These are phyloP conservation scores for Tamandua tetradactyla DNA, from an alignment of 2,797 vertebrate genomes.

Conservation along the genomic window DNA sequence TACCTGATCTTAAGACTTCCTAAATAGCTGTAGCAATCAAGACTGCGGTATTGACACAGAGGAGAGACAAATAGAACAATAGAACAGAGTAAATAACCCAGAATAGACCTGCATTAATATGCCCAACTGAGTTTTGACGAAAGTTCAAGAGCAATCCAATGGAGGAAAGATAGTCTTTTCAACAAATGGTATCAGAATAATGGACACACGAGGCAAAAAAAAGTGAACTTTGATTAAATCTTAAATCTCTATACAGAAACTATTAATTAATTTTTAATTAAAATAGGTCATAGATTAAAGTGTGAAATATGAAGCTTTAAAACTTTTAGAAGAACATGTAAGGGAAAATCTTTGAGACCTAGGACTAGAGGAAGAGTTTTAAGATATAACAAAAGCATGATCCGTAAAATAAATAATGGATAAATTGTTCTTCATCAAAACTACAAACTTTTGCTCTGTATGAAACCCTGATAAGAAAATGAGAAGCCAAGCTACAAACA, in stretches of 20 bases:
- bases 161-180: neutral
- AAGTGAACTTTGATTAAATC: neutral
- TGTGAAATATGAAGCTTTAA: neutral
- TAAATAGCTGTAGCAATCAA: neutral
- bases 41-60: neutral
- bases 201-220: neutral
- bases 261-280: neutral
- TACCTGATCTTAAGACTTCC: neutral
- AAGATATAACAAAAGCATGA: neutral
- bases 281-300: neutral
- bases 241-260: neutral
- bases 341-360: neutral
- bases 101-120: neutral
- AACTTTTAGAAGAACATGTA: neutral
- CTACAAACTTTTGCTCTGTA: neutral
- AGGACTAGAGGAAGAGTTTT: neutral
- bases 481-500: neutral
- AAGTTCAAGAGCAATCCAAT: neutral
- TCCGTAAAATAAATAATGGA: neutral
- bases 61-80: constrained; percentile 3
- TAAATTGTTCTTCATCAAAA: neutral
- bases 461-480: neutral
- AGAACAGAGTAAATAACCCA: constrained; percentile 32
- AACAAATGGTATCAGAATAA: neutral
- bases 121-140: constrained; percentile 17